Evolutionary conservation across 2,797 vertebrate species (phyloP), one percentile per base, ranked within the genome.

Genomic region (Syndactyla subalaris): DNA sequence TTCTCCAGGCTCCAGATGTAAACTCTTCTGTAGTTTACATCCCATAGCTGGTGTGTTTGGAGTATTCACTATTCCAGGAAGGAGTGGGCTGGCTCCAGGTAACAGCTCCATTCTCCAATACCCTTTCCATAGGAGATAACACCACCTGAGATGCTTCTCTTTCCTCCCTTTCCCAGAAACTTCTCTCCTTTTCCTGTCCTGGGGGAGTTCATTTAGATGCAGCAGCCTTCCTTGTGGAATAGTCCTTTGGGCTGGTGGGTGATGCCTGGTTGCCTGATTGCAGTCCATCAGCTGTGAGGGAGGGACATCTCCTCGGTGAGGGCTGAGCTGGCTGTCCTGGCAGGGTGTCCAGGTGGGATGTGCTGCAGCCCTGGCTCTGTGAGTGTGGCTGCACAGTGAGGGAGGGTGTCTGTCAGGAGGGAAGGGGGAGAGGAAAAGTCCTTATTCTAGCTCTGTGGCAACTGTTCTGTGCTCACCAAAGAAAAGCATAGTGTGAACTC

Each of bases 361-460:
- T 72, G 4, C 30, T 12, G 41, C 24, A 45, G 55, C 14, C 29
- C 22, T 1, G 24, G 4, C 12, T 19, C 61, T 17, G 23, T 0
- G 22, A 3, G 30, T 22, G 61, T 14, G 23, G 14, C 49, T 81
- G 70, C 23, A 52, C 4, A 6, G 19, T 19, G 51, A 52, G 19
- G 29, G 9, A 29, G 30, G 26, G 13, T 30, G 3, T 30, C 27
- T n/a, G 8, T 11, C 30, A 23, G 62, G 26, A 48, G 38, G 4
- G 48, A 21, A 38, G 55, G 26, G 34, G 4, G 12, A 12, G 27
- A 34, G 18, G 29, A 30, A 54, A 46, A 18, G 38, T 71, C 5
- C 6, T 34, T 9, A 0, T 3, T 52, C 29, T 3, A 27, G 32
- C 17, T 24, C 29, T 2, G 0, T 2, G 38, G 3, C 46, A 65